Conservation (phyloP, 2,797 vertebrate species). For the Acanthurus tractus region DNA sequence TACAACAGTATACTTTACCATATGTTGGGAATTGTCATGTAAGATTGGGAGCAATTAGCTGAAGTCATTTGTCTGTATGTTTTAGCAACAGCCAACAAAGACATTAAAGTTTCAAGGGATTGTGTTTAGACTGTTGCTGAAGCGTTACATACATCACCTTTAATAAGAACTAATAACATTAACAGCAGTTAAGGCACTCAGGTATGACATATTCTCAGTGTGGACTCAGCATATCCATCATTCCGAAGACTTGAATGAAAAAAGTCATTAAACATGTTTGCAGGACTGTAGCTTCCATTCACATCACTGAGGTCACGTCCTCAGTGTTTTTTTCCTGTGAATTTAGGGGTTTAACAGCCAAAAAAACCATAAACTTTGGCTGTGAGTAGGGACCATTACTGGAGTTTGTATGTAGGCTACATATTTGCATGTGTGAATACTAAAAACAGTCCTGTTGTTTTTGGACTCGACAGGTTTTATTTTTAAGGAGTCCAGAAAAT, state of each 20-base stretch:
- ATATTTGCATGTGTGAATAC: not conserved
- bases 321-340: not conserved
- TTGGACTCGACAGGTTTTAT: not conserved
- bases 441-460: not conserved
- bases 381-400: no score
- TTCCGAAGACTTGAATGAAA: not conserved
- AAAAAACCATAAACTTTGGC: not conserved
- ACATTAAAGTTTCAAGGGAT: no score
- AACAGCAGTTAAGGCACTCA: no score
- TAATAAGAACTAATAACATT: no score
- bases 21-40: no score
- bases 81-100: no score
- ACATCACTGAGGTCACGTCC: not conserved
- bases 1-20: no score
- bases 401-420: not conserved
- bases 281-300: not conserved
- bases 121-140: no score
- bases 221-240: not conserved
- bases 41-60: no score
- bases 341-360: not conserved
- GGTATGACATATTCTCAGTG: not conserved
- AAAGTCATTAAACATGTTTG: not conserved
- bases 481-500: not conserved
- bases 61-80: no score
- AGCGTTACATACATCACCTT: no score